Evolutionary conservation across 1,140 invertebrate genomes (phyloP), one percentile per base, ranked within the genome.

Genomic region (Chironomus tepperi): DNA sequence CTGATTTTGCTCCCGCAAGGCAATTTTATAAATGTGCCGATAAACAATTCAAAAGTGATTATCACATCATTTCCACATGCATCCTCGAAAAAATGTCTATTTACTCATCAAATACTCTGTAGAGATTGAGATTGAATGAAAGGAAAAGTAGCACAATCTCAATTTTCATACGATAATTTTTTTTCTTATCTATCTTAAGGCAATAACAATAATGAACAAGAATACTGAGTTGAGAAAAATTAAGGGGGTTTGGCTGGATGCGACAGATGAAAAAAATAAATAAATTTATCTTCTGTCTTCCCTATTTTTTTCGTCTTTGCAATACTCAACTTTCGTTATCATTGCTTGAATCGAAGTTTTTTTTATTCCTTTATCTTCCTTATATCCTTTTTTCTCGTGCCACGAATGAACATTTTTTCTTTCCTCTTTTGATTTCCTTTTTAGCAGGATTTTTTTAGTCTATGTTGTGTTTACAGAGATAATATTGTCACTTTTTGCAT

Each of bases 31-130:
- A 57, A 15, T n/a, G 10, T n/a, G n/a, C 12, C 47, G 47, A 57
- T 57, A 57, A 57, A 57, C 47, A 57, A 57, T 57, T n/a, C n/a
- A n/a, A 57, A 57, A 57, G n/a, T 18, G 65, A 70, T 70, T 70
- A 70, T 70, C 65, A 21, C 65, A 21, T 70, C 65, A 70, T 70
- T 70, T 70, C 16, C 65, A 19, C 16, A 70, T 21, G 16, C 6
- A 70, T 70, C 65, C 65, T 18, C 47, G 24, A 34, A 34, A 34
- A 34, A 34, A 34, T 34, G 24, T 34, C 24, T 34, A 34, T 34
- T 34, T 34, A 5, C 24, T 34, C 24, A 34, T 34, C 24, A 34
- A 3, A 15, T 57, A n/a, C 10, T 15, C 43, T 9, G 15, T 57
- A 57, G 47, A 57, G 12, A n/a, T 5, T n/a, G 47, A 57, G 9